phyloP scores from a whole-genome alignment of 2,113 vertebrate genomes.

The Percopsis transmontana region DNA sequence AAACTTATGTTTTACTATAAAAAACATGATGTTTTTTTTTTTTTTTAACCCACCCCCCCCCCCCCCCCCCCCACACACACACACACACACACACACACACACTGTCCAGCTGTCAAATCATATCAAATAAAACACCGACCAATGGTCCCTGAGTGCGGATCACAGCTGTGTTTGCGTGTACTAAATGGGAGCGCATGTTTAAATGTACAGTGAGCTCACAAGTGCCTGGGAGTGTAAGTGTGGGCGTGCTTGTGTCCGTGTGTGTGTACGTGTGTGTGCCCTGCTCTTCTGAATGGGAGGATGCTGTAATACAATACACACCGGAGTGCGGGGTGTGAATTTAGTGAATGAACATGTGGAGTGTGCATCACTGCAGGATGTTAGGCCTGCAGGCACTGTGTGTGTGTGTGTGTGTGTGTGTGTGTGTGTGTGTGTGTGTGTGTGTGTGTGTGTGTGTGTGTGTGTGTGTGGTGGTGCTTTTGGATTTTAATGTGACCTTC shows the following conservation, averaged over 20 bases:
- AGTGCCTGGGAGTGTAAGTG: slow-evolving; percentile 48
- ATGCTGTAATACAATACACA: slow-evolving; percentile 68
- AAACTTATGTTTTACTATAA: too few species aligned
- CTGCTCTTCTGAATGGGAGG: slow-evolving; percentile 66
- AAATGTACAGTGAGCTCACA: slow-evolving; percentile 70
- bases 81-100: not conserved
- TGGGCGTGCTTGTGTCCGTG: slow-evolving; percentile 11
- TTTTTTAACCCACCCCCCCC: slow-evolving; percentile 45
- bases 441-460: not conserved
- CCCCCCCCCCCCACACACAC: slow-evolving; percentile 30
- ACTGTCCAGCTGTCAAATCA: slow-evolving; percentile 76
- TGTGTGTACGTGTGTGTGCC: slow-evolving; percentile 8
- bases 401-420: slow-evolving; percentile 5
- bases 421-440: slow-evolving; percentile 22
- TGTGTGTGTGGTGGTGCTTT: slow-evolving; percentile 4
- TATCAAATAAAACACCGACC: slow-evolving; percentile 78
- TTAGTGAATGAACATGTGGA: slow-evolving; percentile 70
- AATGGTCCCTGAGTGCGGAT: slow-evolving; percentile 75
- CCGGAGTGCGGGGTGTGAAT: slow-evolving; percentile 63
- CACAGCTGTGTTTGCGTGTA: slow-evolving; percentile 75
- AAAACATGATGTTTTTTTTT: too few species aligned
- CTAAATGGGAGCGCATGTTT: slow-evolving; percentile 70
- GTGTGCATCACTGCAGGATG: slow-evolving; percentile 52
- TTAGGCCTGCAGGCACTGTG: slow-evolving; percentile 22
- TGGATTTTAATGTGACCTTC: slow-evolving; percentile 21